phyloP scores from a whole-genome alignment of 2,888 invertebrate genomes.

The Scrobipalpa costella region DNA sequence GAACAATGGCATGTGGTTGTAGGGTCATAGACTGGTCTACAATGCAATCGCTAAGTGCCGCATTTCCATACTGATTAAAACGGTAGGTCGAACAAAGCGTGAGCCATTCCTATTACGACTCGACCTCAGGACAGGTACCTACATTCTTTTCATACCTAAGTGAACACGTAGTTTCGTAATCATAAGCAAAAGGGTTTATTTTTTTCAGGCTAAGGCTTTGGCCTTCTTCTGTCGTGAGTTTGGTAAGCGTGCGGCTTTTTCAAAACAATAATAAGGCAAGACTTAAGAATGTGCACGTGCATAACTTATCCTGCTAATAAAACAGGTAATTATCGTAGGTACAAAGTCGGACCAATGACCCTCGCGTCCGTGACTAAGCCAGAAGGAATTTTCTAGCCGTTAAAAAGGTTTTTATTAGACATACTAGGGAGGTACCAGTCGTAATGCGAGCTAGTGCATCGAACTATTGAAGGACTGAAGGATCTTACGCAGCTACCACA shows the following conservation, averaged over 20 bases:
- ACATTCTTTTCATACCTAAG: constrained; percentile 32
- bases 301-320: background rate
- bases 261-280: too few relatives aligned
- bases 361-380: background rate
- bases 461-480: too few relatives aligned
- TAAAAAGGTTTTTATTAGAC: too few relatives aligned
- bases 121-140: constrained; percentile 35
- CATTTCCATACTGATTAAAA: constrained; percentile 36
- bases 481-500: too few relatives aligned
- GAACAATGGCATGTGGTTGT: background rate
- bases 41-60: constrained; percentile 25
- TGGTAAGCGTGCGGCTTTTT: background rate
- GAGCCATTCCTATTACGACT: constrained; percentile 30
- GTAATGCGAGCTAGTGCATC: too few relatives aligned
- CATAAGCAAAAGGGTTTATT: too few relatives aligned
- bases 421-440: too few relatives aligned
- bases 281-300: constrained; percentile 3
- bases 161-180: background rate
- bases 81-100: constrained; percentile 37
- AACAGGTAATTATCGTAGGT: too few relatives aligned
- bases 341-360: constrained; percentile 6
- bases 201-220: background rate
- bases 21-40: constrained; percentile 27
- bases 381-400: background rate
- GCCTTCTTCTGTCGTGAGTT: too few relatives aligned